Conservation (phyloP, 2,888 invertebrate genomes). For the Lepidochrysops patricia region DNA sequence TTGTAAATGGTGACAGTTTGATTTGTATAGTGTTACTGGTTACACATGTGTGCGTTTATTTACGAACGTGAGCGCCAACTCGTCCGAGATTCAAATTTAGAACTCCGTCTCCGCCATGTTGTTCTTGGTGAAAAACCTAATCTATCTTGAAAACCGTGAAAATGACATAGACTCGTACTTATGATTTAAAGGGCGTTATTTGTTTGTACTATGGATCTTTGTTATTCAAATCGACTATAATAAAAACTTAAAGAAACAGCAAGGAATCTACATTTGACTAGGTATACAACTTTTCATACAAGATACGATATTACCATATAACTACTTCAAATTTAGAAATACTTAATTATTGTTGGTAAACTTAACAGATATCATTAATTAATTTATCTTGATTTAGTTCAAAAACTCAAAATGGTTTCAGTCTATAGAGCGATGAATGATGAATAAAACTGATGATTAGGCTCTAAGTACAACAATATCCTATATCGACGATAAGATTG, state of each 20-base stretch:
- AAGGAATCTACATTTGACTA: no score
- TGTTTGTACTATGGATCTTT: neutral
- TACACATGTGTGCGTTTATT: slow-evolving; percentile 73
- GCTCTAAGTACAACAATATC: neutral
- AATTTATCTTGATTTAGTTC: neutral
- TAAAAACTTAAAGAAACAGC: no score
- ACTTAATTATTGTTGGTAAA: no score
- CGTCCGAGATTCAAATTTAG: slow-evolving; percentile 75
- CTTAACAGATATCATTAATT: no score
- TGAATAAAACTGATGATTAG: neutral
- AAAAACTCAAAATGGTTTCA: neutral
- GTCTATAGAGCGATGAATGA: neutral
- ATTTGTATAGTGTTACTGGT: slow-evolving; percentile 70
- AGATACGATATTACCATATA: no score
- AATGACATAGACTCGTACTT: slow-evolving; percentile 41
- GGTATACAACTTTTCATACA: no score
- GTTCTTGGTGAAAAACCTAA: slow-evolving; percentile 70
- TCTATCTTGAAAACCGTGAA: slow-evolving; percentile 51
- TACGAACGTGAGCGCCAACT: slow-evolving; percentile 75
- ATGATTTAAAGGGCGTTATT: slow-evolving; percentile 2
- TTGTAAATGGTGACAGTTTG: slow-evolving; percentile 40
- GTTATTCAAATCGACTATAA: neutral
- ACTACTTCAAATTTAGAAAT: no score
- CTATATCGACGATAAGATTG: slow-evolving; percentile 7
- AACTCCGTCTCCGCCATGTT: slow-evolving; percentile 73